Base-by-base conservation (phyloP, 2,888 invertebrate genomes). In the Pyrrhosoma nymphula region DNA sequence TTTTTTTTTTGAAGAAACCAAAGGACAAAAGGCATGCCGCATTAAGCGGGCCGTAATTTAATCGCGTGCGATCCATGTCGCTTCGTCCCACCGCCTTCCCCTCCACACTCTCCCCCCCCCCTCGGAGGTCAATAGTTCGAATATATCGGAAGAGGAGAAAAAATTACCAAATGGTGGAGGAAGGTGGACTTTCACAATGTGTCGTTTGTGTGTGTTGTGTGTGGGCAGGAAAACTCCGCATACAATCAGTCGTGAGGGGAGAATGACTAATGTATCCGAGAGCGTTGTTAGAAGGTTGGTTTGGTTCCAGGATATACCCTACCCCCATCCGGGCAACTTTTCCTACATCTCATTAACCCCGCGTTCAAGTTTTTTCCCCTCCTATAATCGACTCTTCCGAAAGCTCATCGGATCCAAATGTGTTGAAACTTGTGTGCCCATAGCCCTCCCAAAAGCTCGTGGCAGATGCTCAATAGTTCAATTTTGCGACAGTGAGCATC, bases 241-340 rank as follows among this genome's bases (percentile, higher is more conserved):
- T 35, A 82, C 82, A 82, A 35, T 82, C 14, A 82, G 35, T 35
- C 16, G 30, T 4, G 82, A 82, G 82, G 16, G 30, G 35, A 82
- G 82, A 82, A 82, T 82, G 82, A 82, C 30, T 82, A 82, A 82
- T 82, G 16, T 35, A 82, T 82, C 82, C 35, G 35, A 82, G 82
- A 35, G 35, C 14, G 82, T 82, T 26, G 82, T 20, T 2, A 14
- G 16, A n/a, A n/a, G 60, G 6, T 20, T 3, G 18, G 12, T 35
- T 35, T 82, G 82, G 82, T 35, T 82, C 35, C 35, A 16, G 30
- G 14, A 82, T 82, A 82, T 35, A 26, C 35, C 82, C 18, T 10
- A 20, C 60, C 20, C 60, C 18, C 60, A 20, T 4, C 60, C 60
- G 60, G 60, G 20, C 30, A 35, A 35, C 4, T 14, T 60, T 4